phyloP scores from a whole-genome alignment of 1,140 invertebrate genomes.

The Hormaphis cornu region DNA sequence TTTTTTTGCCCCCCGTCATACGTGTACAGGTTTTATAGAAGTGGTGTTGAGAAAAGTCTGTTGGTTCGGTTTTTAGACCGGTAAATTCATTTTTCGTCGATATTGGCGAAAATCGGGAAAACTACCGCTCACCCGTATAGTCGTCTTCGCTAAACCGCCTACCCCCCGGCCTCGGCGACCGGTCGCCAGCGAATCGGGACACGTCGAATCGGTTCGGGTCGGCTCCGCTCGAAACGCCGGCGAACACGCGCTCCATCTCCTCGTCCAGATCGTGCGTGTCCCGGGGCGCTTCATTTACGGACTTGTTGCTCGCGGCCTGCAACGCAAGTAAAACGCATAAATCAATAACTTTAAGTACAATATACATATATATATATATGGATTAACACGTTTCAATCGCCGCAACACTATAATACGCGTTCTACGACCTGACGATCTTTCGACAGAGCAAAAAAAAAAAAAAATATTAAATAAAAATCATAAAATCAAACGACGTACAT shows the following conservation, averaged over 20 bases:
- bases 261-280: conserved; percentile 59
- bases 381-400: background rate
- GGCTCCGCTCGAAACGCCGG: conserved; percentile 42
- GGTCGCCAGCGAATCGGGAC: conserved; percentile 47
- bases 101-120: too few relatives aligned
- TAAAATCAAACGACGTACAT: too few relatives aligned
- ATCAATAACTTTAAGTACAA: background rate
- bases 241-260: conserved; percentile 70
- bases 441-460: too few relatives aligned
- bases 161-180: conserved; percentile 41
- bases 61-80: too few relatives aligned
- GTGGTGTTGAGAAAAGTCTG: too few relatives aligned
- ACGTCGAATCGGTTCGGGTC: conserved; percentile 52
- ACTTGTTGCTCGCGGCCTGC: conserved; percentile 35
- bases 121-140: conserved; percentile 39
- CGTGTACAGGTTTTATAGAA: too few relatives aligned
- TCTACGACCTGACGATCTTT: too few relatives aligned
- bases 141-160: conserved; percentile 40
- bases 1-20: too few relatives aligned
- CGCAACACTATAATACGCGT: background rate
- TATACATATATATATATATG: background rate
- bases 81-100: too few relatives aligned
- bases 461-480: too few relatives aligned
- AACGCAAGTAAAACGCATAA: conserved; percentile 18
- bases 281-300: conserved; percentile 33